Evolutionary conservation across 2,888 invertebrate species (phyloP).

Genomic region (Hydrotaea cyrtoneurina): DNA sequence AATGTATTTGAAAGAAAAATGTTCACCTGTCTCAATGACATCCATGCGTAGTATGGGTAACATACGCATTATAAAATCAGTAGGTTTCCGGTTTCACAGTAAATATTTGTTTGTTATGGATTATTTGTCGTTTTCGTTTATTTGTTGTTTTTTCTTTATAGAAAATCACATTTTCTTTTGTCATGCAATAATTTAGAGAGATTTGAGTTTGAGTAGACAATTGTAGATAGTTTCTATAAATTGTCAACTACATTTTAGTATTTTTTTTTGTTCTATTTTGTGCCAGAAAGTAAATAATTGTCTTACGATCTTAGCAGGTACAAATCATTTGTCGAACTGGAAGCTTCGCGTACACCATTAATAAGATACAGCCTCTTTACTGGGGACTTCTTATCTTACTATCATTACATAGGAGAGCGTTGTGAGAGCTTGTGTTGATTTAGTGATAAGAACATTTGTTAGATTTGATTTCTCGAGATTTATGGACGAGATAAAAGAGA

Average conservation of each 20-base stretch:
- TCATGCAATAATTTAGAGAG: conserved; percentile 56
- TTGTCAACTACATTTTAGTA: conserved; percentile 44
- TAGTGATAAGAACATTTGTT: conserved; percentile 59
- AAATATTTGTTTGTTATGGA: conserved; percentile 41
- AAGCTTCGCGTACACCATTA: not conserved
- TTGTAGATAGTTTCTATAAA: not conserved
- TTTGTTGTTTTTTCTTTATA: conserved; percentile 18
- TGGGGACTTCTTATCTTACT: conserved; percentile 54
- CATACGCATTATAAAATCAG: conserved; percentile 73
- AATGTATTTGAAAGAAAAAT: too few species aligned
- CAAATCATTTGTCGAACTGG: conserved; percentile 50
- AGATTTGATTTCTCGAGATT: conserved; percentile 58
- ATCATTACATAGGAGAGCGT: conserved; percentile 35
- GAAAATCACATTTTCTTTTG: conserved; percentile 38
- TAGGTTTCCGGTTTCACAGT: conserved; percentile 1
- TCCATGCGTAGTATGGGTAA: conserved; percentile 76
- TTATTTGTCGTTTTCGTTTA: not conserved
- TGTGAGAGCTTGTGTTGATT: conserved; percentile 46
- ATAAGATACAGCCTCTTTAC: conserved; percentile 59
- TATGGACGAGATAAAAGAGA: conserved; percentile 51
- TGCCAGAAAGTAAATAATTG: not conserved
- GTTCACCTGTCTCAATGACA: conserved; percentile 72
- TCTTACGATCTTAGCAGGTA: conserved; percentile 35
- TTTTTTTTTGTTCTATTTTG: conserved; percentile 11
- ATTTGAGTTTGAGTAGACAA: conserved; percentile 1